Percentiles rank a stretch among this genome's conserved stretches.
These are phyloP conservation scores for Lates calcarifer DNA, from an alignment of 2,113 vertebrate species.

Conservation along the genomic window DNA sequence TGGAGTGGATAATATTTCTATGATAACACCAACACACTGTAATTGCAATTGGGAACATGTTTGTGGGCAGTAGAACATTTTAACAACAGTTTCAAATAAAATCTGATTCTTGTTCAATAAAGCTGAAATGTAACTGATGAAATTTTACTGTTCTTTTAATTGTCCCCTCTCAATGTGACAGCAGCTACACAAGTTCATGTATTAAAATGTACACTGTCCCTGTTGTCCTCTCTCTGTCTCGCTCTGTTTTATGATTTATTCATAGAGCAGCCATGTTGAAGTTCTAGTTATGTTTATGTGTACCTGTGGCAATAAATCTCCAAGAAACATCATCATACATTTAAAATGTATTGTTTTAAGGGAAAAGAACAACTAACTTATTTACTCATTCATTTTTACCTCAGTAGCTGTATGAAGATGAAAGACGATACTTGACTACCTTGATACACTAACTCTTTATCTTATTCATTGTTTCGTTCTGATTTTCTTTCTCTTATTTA, in stretches of 20 bases:
- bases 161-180: not conserved
- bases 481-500: not conserved
- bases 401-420: constrained; percentile 2
- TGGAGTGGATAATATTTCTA: too few species aligned
- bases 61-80: not conserved
- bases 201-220: not conserved
- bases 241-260: constrained; percentile 1
- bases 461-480: not conserved
- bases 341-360: not conserved
- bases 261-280: not conserved
- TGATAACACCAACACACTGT: not conserved
- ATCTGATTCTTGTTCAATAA: not conserved
- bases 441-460: not conserved
- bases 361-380: not conserved
- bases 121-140: not conserved
- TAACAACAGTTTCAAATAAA: not conserved
- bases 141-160: not conserved
- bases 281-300: not conserved
- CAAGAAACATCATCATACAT: not conserved
- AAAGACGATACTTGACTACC: not conserved
- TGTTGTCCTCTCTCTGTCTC: not conserved
- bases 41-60: not conserved
- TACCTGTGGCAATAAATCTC: not conserved
- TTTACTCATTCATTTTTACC: not conserved
- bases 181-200: not conserved